A percentile compares a stretch with the other conserved stretches of the same genome.
These are phyloP conservation scores for Strigamia crassipes DNA, from an alignment of 2,888 invertebrate genomes.

Conservation along the genomic window DNA sequence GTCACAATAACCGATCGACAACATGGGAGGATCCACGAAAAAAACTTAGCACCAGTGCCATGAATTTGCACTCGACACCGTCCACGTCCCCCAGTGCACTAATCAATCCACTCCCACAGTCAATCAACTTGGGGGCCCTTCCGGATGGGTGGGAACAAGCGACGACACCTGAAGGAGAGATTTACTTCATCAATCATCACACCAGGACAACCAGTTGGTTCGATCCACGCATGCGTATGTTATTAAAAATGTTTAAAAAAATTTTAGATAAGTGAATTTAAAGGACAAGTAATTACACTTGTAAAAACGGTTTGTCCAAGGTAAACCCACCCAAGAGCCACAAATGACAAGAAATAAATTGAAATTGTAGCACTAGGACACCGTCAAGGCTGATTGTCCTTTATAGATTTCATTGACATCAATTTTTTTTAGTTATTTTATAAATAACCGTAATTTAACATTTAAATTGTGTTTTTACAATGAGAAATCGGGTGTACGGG, in stretches of 20 bases:
- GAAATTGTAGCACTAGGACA: constrained; percentile 24
- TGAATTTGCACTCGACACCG: constrained; percentile 48
- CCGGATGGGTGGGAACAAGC: constrained; percentile 90
- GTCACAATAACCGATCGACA: constrained; percentile 85
- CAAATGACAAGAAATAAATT: constrained; percentile 19
- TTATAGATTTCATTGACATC: not conserved
- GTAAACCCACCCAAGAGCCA: constrained; percentile 33
- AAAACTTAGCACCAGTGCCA: constrained; percentile 63
- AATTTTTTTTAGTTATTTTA: not conserved
- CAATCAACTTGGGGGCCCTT: constrained; percentile 69
- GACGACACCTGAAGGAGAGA: constrained; percentile 80
- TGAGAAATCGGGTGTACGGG: no score
- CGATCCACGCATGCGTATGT: constrained; percentile 97
- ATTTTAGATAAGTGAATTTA: no score
- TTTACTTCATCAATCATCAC: constrained; percentile 90
- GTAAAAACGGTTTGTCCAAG: not conserved
- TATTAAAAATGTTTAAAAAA: not conserved
- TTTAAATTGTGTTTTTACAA: no score
- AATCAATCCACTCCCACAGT: constrained; percentile 49
- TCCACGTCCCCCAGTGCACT: constrained; percentile 42
- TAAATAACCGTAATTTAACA: no score
- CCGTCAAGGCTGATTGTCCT: not conserved
- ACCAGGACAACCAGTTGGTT: constrained; percentile 96
- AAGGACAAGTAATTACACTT: not conserved
- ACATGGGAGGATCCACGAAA: constrained; percentile 92